Percentiles rank a stretch among this genome's conserved stretches.
These are phyloP conservation scores for Lepidurus packardi DNA, from an alignment of 1,140 invertebrate species.

Conservation along the genomic window DNA sequence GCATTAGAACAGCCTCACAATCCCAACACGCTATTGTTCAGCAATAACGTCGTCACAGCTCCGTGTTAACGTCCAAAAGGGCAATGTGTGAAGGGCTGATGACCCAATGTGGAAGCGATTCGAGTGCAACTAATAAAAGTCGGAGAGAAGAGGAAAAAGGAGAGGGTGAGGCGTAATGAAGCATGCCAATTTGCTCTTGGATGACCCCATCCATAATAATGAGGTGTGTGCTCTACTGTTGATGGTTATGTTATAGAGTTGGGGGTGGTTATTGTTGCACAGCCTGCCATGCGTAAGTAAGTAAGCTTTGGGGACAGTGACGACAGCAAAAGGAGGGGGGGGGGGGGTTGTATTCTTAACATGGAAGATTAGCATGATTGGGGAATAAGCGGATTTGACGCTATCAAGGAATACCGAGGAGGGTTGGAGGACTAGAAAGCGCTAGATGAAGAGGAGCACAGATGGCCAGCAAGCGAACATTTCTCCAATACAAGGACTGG, in stretches of 20 bases:
- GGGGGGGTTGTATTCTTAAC: not conserved
- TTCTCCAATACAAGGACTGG: not conserved
- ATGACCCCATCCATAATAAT: constrained; percentile 22
- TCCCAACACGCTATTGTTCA: too few relatives aligned
- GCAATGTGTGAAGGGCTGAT: too few relatives aligned
- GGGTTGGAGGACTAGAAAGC: too few relatives aligned
- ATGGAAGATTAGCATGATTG: not conserved
- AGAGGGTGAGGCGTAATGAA: not conserved
- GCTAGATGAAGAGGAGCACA: not conserved
- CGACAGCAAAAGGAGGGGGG: not conserved
- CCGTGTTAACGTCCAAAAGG: too few relatives aligned
- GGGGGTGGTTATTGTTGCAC: not conserved
- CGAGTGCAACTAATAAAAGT: not conserved
- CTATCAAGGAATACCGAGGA: not conserved
- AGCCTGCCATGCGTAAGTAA: not conserved
- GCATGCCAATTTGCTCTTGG: constrained; percentile 2
- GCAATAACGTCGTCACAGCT: too few relatives aligned
- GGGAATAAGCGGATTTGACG: constrained; percentile 4
- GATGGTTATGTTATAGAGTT: not conserved
- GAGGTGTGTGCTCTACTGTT: not conserved
- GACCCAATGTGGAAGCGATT: too few relatives aligned
- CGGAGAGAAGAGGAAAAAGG: not conserved
- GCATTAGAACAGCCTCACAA: too few relatives aligned
- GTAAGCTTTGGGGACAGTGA: not conserved
- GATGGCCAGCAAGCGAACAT: not conserved